Percentiles rank a stretch among this genome's conserved stretches.
Evolutionary conservation across 2,888 invertebrate species (phyloP).

Genomic region (Zygogramma bicolorata): DNA sequence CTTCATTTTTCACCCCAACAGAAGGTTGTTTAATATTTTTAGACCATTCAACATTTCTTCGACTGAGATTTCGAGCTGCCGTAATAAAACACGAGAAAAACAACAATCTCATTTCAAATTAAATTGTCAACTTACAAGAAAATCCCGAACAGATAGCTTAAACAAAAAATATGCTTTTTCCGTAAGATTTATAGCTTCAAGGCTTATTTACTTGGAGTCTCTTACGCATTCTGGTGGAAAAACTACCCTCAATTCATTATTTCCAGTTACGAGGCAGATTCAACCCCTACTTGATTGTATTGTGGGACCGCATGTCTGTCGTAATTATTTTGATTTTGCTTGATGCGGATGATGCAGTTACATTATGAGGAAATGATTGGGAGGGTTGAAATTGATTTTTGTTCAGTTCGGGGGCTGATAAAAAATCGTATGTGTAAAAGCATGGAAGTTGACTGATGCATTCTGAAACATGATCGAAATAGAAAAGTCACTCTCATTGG

Average conservation of each 20-base stretch:
- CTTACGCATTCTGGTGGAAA: constrained; percentile 30
- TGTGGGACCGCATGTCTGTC: constrained; percentile 18
- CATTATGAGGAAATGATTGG: neutral
- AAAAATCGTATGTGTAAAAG: too few relatives aligned
- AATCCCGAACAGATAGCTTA: neutral
- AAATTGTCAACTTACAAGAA: neutral
- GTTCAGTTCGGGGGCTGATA: neutral
- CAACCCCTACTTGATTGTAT: constrained; percentile 19
- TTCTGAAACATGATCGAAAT: too few relatives aligned
- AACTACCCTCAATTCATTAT: constrained; percentile 40
- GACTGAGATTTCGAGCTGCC: neutral
- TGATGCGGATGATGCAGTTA: constrained; percentile 22
- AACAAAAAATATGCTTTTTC: constrained; percentile 21
- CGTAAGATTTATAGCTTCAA: constrained; percentile 27
- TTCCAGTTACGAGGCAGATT: constrained; percentile 39
- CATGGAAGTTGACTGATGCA: too few relatives aligned
- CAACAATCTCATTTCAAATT: neutral
- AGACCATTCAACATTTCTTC: neutral
- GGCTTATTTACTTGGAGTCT: constrained; percentile 28
- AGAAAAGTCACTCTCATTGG: too few relatives aligned
- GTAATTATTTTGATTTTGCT: constrained; percentile 30
- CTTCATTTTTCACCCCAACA: neutral
- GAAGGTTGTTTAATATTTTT: neutral
- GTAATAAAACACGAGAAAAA: neutral
- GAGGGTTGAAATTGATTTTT: neutral